Evolutionary conservation across 2,888 invertebrate genomes (phyloP).

Genomic region (Pseudoips prasinana): DNA sequence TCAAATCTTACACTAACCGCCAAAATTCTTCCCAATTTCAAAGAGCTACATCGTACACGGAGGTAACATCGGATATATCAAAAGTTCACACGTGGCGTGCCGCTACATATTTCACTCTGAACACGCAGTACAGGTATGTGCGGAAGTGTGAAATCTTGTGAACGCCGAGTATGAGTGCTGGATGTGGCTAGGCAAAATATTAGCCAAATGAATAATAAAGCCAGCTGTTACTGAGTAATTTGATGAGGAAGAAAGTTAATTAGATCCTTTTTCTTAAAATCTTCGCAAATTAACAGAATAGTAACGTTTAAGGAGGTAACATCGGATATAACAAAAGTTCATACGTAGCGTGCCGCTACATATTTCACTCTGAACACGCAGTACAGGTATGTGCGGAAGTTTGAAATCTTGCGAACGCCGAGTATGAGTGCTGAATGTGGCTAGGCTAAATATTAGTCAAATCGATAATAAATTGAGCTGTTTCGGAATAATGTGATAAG

Average conservation of each 20-base stretch:
- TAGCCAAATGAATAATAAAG: too few species aligned
- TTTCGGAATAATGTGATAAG: too few species aligned
- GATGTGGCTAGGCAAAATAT: conserved; percentile 15
- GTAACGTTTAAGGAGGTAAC: too few species aligned
- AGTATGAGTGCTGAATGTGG: conserved; percentile 24
- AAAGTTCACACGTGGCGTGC: conserved; percentile 8
- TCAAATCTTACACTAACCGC: too few species aligned
- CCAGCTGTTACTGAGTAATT: too few species aligned
- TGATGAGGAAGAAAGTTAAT: too few species aligned
- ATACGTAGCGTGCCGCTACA: conserved; percentile 9
- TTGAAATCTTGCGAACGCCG: conserved; percentile 39
- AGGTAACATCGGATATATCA: conserved; percentile 9
- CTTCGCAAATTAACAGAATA: too few species aligned
- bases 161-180: conserved; percentile 19
- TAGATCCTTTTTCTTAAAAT: too few species aligned
- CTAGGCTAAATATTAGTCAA: neutral
- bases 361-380: conserved; percentile 39
- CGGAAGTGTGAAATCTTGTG: conserved; percentile 48
- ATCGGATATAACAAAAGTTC: conserved; percentile 13
- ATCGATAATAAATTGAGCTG: too few species aligned
- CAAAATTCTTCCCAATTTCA: too few species aligned
- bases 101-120: conserved; percentile 24
- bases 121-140: conserved; percentile 47
- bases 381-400: conserved; percentile 47
- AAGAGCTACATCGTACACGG: too few species aligned